Percentiles rank a stretch among this genome's conserved stretches.
Evolutionary conservation across 2,113 vertebrate species (phyloP).

Genomic region (Macrotis lagotis): DNA sequence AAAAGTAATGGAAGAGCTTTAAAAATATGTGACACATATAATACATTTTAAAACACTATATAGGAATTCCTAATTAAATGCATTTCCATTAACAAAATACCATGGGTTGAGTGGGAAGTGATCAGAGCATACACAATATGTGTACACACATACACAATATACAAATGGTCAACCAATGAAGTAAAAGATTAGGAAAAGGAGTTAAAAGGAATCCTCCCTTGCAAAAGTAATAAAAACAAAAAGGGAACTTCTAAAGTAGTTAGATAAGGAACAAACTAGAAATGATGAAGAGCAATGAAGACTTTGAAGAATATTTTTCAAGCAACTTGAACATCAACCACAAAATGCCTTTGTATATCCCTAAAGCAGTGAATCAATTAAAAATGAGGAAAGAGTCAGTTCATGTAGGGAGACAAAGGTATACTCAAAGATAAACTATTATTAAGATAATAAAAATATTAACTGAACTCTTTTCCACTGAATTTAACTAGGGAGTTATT

Average conservation of each 20-base stretch:
- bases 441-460: neutral
- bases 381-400: neutral
- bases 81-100: neutral
- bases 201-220: neutral
- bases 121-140: neutral
- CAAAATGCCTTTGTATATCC: neutral
- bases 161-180: neutral
- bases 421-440: neutral
- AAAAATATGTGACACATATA: constrained; percentile 21
- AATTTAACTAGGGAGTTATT: neutral
- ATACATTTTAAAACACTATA: constrained; percentile 28
- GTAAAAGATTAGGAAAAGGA: constrained; percentile 14
- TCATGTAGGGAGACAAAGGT: neutral
- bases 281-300: neutral
- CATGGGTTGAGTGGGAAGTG: neutral
- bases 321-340: neutral
- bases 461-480: neutral
- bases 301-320: neutral
- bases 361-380: neutral
- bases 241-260: neutral
- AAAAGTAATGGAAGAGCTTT: constrained; percentile 24
- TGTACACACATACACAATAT: neutral
- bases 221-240: neutral
- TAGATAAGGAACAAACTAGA: constrained; percentile 5
- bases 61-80: neutral